Percentiles rank a stretch among this genome's conserved stretches.
Conservation (phyloP, 2,113 vertebrate genomes). For the Lophotis ruficrista region DNA sequence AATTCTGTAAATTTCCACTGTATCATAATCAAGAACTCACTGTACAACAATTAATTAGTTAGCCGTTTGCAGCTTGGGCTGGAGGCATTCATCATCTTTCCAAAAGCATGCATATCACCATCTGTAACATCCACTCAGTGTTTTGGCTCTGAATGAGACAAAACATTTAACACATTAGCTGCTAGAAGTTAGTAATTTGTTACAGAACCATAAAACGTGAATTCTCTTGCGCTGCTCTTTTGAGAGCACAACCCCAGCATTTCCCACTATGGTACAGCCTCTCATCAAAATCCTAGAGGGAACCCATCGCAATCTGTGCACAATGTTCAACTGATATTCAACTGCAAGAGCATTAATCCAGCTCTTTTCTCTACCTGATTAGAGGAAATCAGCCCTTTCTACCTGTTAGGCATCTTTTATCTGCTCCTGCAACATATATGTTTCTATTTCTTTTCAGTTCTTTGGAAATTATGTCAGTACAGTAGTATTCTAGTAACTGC, state of each 20-base stretch:
- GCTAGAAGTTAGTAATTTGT: slow-evolving; percentile 16
- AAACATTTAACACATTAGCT: slow-evolving; percentile 27
- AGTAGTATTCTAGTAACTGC: neutral
- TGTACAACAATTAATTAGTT: slow-evolving; percentile 53
- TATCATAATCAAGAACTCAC: slow-evolving; percentile 9
- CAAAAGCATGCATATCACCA: slow-evolving; percentile 19
- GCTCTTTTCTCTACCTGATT: neutral
- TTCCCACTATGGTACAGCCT: neutral
- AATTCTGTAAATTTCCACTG: slow-evolving; percentile 7
- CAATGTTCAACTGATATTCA: neutral
- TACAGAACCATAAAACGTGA: neutral
- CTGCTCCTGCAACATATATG: neutral
- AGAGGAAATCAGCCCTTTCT: neutral
- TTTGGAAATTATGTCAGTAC: neutral
- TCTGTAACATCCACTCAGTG: slow-evolving; percentile 37
- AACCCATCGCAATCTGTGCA: neutral
- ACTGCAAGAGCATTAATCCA: neutral
- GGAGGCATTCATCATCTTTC: slow-evolving; percentile 38
- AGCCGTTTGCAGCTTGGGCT: slow-evolving; percentile 22
- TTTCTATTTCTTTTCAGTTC: neutral
- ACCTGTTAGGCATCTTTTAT: neutral
- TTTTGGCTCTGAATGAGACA: slow-evolving; percentile 38
- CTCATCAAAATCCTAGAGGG: neutral
- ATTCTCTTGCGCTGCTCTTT: neutral
- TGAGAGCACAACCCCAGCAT: neutral